Conservation (phyloP, 1,140 invertebrate species). For the Anastrepha obliqua region DNA sequence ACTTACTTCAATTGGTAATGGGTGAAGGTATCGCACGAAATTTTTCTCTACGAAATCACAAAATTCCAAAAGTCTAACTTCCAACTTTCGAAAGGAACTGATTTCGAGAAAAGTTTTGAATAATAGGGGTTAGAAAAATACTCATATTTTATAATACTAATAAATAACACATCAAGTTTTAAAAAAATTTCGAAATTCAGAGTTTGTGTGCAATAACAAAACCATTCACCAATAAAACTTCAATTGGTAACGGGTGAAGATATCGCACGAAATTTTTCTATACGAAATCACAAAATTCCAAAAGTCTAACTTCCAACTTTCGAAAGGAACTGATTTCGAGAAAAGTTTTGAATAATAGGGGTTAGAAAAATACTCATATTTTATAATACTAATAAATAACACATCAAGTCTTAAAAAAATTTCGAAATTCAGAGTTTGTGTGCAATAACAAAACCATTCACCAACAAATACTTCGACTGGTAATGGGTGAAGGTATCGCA, state of each 20-base stretch:
- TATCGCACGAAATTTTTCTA: constrained; percentile 8
- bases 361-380: too few species aligned
- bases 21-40: constrained; percentile 49
- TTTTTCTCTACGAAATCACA: constrained; percentile 56
- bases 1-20: constrained; percentile 50
- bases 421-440: too few species aligned
- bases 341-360: too few species aligned
- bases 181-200: too few species aligned
- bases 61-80: constrained; percentile 55
- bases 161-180: too few species aligned
- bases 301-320: constrained; percentile 53
- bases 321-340: constrained; percentile 57
- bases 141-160: too few species aligned
- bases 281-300: constrained; percentile 57
- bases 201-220: constrained; percentile 28
- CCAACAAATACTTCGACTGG: constrained; percentile 37
- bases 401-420: too few species aligned
- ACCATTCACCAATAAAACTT: constrained; percentile 54
- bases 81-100: constrained; percentile 55
- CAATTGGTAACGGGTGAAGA: constrained; percentile 56
- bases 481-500: constrained; percentile 52
- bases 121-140: too few species aligned
- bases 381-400: too few species aligned
- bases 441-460: constrained; percentile 45
- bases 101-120: not conserved